Evolutionary conservation across 2,113 vertebrate genomes (phyloP).

Genomic region (Gallinago undulata): DNA sequence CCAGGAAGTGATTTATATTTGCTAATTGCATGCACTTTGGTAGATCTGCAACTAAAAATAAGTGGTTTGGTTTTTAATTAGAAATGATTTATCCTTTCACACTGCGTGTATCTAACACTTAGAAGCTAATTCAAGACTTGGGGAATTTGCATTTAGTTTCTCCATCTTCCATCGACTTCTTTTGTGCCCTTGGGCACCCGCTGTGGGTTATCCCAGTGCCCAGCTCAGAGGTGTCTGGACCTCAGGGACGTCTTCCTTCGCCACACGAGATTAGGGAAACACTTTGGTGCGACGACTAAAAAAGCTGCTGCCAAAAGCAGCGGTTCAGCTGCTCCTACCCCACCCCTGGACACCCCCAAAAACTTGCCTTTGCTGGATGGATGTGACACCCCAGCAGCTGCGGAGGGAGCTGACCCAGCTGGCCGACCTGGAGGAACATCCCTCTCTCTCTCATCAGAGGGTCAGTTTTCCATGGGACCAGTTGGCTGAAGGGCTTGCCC

Average conservation of each 20-base stretch:
- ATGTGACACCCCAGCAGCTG: background rate
- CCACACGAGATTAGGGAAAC: background rate
- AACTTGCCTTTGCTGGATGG: background rate
- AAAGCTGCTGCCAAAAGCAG: background rate
- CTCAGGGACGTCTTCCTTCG: background rate
- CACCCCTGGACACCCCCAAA: background rate
- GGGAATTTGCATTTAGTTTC: background rate
- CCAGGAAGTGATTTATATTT: constrained; percentile 67
- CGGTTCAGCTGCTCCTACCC: background rate
- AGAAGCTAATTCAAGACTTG: background rate
- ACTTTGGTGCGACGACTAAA: background rate
- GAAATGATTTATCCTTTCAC: constrained; percentile 22
- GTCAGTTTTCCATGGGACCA: background rate
- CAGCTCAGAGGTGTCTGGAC: background rate
- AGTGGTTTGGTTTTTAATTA: constrained; percentile 55
- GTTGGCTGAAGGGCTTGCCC: background rate
- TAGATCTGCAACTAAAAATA: constrained; percentile 69
- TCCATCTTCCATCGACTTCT: background rate
- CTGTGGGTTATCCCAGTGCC: background rate
- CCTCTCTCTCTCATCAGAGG: background rate
- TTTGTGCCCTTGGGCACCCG: background rate
- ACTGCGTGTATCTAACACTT: background rate
- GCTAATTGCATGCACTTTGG: constrained; percentile 64
- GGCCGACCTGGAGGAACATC: background rate
- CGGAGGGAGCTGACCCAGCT: background rate